A percentile compares a stretch with the other conserved stretches of the same genome.
Conservation (phyloP, 2,113 vertebrate species). For the Gopherus flavomarginatus region DNA sequence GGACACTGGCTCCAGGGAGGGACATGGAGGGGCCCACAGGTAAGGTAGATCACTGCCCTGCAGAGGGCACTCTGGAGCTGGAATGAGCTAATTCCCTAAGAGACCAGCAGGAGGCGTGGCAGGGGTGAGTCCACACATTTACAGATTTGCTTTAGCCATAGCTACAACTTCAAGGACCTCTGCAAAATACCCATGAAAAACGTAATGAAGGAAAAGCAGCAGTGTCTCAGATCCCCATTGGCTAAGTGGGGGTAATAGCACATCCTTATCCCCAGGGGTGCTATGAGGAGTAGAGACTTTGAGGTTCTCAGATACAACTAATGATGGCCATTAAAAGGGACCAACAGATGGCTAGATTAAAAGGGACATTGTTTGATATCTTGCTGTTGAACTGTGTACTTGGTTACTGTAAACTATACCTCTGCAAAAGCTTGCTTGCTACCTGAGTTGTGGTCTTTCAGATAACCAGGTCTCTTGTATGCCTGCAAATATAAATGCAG, state of each 20-base stretch:
- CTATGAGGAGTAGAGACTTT: not conserved
- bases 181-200: not conserved
- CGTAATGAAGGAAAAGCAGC: not conserved
- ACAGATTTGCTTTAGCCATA: not conserved
- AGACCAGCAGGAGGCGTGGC: no score
- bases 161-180: not conserved
- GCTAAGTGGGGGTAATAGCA: not conserved
- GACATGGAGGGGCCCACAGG: no score
- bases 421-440: not conserved
- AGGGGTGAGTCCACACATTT: no score
- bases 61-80: no score
- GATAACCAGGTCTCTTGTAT: not conserved
- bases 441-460: no score
- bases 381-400: not conserved
- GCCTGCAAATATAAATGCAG: not conserved
- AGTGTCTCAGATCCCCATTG: not conserved
- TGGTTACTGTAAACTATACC: not conserved
- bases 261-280: not conserved
- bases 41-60: no score
- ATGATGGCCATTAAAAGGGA: not conserved
- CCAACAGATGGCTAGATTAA: not conserved
- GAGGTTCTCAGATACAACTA: not conserved
- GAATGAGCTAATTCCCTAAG: no score
- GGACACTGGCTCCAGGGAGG: no score
- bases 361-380: not conserved